These are phyloP conservation scores for Agonum fuliginosum DNA, from an alignment of 2,888 invertebrate species.

Conservation along the genomic window DNA sequence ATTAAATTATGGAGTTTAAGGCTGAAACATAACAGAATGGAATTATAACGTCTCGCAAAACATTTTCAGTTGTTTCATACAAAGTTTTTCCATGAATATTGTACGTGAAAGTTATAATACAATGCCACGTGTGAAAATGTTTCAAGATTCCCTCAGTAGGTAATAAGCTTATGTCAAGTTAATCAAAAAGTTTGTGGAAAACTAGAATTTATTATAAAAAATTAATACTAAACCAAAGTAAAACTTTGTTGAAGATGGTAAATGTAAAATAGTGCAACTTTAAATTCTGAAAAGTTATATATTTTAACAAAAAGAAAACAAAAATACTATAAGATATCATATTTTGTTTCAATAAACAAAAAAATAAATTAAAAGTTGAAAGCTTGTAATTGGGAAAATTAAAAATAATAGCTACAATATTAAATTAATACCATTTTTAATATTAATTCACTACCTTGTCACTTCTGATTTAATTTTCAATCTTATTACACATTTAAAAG, in stretches of 20 bases:
- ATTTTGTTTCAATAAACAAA: no score
- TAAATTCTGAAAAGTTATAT: background rate
- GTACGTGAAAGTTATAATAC: constrained; percentile 47
- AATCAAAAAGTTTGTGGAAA: constrained; percentile 39
- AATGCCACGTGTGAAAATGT: constrained; percentile 38
- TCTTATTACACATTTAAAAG: constrained; percentile 27
- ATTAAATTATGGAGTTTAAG: constrained; percentile 3
- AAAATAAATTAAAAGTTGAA: background rate
- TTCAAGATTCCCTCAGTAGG: constrained; percentile 41
- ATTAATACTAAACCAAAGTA: constrained; percentile 32
- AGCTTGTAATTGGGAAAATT: background rate
- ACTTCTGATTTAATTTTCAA: constrained; percentile 19
- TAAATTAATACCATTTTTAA: background rate
- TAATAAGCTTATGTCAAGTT: constrained; percentile 51
- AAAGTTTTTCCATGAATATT: constrained; percentile 48
- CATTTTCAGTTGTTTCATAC: background rate
- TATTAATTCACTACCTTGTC: no score
- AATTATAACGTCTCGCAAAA: constrained; percentile 15
- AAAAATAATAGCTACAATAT: background rate
- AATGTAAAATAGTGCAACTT: no score
- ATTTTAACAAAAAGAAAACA: no score
- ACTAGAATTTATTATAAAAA: constrained; percentile 39
- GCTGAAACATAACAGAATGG: constrained; percentile 13
- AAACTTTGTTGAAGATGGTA: constrained; percentile 1
- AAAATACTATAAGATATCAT: no score